Evolutionary conservation across 2,888 invertebrate genomes (phyloP).

Genomic region (Apotomis capreana): DNA sequence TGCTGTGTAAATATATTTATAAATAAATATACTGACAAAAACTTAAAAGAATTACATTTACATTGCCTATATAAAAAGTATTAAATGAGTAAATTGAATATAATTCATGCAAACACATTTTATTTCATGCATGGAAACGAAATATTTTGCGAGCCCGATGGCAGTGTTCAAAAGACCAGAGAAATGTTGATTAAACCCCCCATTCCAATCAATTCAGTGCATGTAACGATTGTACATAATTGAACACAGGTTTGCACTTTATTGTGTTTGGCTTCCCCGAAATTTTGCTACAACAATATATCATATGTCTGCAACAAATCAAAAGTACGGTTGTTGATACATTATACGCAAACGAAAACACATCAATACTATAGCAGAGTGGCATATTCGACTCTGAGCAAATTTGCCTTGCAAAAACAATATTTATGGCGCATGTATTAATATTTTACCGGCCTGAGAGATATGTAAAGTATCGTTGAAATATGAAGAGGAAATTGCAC

Average conservation of each 20-base stretch:
- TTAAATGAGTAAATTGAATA: background rate
- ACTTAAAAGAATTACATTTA: background rate
- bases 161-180: background rate
- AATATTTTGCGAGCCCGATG: background rate
- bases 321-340: conserved; percentile 34
- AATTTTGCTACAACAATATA: background rate
- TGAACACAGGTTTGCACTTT: conserved; percentile 20
- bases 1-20: too few species aligned
- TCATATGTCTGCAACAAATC: conserved; percentile 4
- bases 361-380: conserved; percentile 38
- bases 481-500: conserved; percentile 49
- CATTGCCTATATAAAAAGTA: conserved; percentile 10
- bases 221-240: conserved; percentile 17
- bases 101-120: conserved; percentile 12
- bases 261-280: background rate
- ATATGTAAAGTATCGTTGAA: conserved; percentile 55
- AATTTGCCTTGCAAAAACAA: conserved; percentile 44
- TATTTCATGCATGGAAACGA: conserved; percentile 12
- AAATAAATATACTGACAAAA: too few species aligned
- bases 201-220: conserved; percentile 2
- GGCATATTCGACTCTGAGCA: conserved; percentile 40
- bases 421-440: conserved; percentile 57
- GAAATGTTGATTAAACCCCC: conserved; percentile 12
- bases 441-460: conserved; percentile 57
- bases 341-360: conserved; percentile 29